A percentile compares a stretch with the other conserved stretches of the same genome.
Conservation (phyloP, 2,888 invertebrate genomes). For the Holacanthella duospinosa region DNA sequence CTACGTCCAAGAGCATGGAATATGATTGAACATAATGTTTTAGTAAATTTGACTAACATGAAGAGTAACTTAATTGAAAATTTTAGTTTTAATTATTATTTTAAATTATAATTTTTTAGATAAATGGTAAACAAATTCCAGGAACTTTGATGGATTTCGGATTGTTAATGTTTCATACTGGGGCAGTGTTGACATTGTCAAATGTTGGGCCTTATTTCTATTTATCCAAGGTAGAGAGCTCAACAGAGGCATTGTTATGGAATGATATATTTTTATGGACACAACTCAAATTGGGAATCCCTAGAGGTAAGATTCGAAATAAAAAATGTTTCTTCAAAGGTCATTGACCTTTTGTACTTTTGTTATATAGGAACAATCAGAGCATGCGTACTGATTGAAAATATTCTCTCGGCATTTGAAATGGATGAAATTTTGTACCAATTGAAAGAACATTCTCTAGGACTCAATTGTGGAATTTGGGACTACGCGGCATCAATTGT, state of each 20-base stretch:
- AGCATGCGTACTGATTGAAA: conserved; percentile 61
- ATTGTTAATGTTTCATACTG: conserved; percentile 56
- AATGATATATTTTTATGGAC: conserved; percentile 58
- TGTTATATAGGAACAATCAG: conserved; percentile 50
- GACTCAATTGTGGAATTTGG: conserved; percentile 65
- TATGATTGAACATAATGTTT: conserved; percentile 56
- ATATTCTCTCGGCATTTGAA: conserved; percentile 57
- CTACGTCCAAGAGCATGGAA: conserved; percentile 63
- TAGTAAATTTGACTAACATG: conserved; percentile 42
- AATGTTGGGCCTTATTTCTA: conserved; percentile 59
- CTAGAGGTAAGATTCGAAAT: conserved; percentile 39
- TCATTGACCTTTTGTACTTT: not conserved
- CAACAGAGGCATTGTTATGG: conserved; percentile 57
- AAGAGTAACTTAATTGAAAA: not conserved
- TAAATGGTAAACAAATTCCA: conserved; percentile 52
- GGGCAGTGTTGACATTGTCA: conserved; percentile 46
- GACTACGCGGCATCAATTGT: conserved; percentile 59
- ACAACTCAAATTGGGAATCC: conserved; percentile 48
- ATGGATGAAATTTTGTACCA: conserved; percentile 59
- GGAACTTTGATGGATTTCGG: conserved; percentile 61
- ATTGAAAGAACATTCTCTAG: conserved; percentile 55
- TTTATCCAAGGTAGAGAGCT: conserved; percentile 58
- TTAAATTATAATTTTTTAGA: conserved; percentile 38
- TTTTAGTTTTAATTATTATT: not conserved
- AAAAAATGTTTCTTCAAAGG: too few species aligned